Evolutionary conservation across 2,797 vertebrate species (phyloP), one percentile per base, ranked within the genome.

Genomic region (Menidia menidia): DNA sequence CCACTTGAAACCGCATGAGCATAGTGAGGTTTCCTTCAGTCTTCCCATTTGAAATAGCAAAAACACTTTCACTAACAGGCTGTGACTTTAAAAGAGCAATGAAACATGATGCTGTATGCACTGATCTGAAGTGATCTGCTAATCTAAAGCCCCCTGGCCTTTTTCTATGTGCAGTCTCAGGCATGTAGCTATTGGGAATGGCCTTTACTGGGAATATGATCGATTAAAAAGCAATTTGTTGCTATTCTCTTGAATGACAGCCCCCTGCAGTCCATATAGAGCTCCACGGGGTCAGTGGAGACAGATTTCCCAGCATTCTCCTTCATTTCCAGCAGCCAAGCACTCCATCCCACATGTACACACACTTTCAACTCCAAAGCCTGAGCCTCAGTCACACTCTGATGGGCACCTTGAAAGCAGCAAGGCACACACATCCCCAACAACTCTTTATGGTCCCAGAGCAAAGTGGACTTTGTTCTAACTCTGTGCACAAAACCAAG

Each of bases 181-280:
- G 18, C 18, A 32, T 51, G 48, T 58, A 71, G 64, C 61, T 64
- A 68, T 64, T 62, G 68, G 81, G 85, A 83, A 74, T 73, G 77
- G 79, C 76, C 82, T 86, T 85, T 85, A 84, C 66, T 76, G 60
- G 77, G 76, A 85, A 78, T 82, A 78, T 86, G 86, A 92, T 89
- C 76, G 81, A 91, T 92, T 90, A 84, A 47, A 91, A 89, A 90
- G 85, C 77, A 80, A 92, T 92, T 90, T 90, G 78, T 77, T 83
- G 70, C 82, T 81, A 61, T 75, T 0, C 73, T 82, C 60, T 72
- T 73, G 77, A 83, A 85, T 78, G 67, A 80, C 72, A 83, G 52
- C 62, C 71, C 71, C 65, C 48, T 55, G 25, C 7, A 3, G 71
- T 72, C 62, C 73, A 79, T 75, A 80, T 78, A 82, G 73, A 81